Conservation (phyloP, 1,140 invertebrate species). For the Trigoniulus corallinus region DNA sequence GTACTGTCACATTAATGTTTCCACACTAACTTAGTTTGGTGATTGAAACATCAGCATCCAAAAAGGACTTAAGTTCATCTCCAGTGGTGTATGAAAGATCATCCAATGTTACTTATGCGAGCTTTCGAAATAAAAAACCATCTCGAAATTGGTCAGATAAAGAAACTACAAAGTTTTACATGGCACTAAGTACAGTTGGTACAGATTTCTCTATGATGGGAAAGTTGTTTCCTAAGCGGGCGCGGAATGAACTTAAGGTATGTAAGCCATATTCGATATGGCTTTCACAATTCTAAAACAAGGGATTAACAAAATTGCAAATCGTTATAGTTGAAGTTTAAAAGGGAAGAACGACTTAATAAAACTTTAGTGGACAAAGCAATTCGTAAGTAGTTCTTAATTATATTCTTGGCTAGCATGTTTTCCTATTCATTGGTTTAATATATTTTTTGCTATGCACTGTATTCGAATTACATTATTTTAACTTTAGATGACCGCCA, state of each 20-base stretch:
- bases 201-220: conserved; percentile 80
- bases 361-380: conserved; percentile 36
- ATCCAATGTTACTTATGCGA: conserved; percentile 30
- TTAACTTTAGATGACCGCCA: conserved; percentile 20
- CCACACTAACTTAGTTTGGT: conserved; percentile 14
- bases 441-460: too few relatives aligned
- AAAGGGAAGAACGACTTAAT: conserved; percentile 43
- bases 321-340: conserved; percentile 38
- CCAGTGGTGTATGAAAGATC: conserved; percentile 45
- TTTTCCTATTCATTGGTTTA: background rate
- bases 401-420: background rate
- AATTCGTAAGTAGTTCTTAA: conserved; percentile 19
- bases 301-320: too few relatives aligned
- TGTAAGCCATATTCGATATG: conserved; percentile 4
- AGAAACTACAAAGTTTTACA: conserved; percentile 73
- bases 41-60: conserved; percentile 50
- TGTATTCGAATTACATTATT: background rate
- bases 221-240: conserved; percentile 57
- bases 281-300: background rate
- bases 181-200: conserved; percentile 65
- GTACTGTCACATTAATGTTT: conserved; percentile 7
- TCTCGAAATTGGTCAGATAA: conserved; percentile 21
- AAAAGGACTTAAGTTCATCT: conserved; percentile 41
- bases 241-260: conserved; percentile 55
- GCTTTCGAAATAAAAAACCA: conserved; percentile 32